Percentiles rank a stretch among this genome's conserved stretches.
phyloP scores from a whole-genome alignment of 2,888 invertebrate species.

The Agrotis ipsilon region DNA sequence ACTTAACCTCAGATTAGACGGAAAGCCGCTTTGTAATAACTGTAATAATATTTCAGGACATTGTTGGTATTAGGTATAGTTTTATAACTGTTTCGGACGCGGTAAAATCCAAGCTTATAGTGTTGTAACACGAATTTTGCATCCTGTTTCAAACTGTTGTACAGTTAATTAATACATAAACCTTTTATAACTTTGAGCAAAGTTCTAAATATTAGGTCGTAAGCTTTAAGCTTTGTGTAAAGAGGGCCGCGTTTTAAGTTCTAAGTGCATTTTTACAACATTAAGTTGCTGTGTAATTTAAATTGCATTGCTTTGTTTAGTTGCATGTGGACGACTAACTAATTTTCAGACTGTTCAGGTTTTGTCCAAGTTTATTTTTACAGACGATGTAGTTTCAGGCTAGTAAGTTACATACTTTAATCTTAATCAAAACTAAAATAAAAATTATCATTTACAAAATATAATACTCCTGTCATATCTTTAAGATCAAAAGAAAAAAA shows the following conservation, averaged over 20 bases:
- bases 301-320: neutral
- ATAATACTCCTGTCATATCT: neutral
- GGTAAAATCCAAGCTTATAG: constrained; percentile 33
- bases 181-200: constrained; percentile 47
- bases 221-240: constrained; percentile 32
- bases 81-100: constrained; percentile 46
- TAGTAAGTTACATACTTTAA: neutral
- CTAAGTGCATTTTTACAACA: constrained; percentile 33
- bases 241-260: constrained; percentile 14
- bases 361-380: neutral
- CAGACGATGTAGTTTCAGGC: neutral
- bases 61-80: too few species aligned
- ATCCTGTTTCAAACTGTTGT: constrained; percentile 37
- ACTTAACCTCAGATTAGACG: constrained; percentile 56
- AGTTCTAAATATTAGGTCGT: constrained; percentile 31
- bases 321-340: neutral
- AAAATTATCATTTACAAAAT: too few species aligned
- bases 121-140: constrained; percentile 40
- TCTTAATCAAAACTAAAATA: too few species aligned
- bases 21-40: constrained; percentile 47
- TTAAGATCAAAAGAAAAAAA: neutral
- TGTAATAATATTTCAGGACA: constrained; percentile 59
- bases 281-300: constrained; percentile 1
- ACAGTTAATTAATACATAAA: constrained; percentile 50
- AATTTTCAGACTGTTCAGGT: neutral